Base-by-base conservation (phyloP, 2,113 vertebrate genomes). In the Oncorhynchus keta region DNA sequence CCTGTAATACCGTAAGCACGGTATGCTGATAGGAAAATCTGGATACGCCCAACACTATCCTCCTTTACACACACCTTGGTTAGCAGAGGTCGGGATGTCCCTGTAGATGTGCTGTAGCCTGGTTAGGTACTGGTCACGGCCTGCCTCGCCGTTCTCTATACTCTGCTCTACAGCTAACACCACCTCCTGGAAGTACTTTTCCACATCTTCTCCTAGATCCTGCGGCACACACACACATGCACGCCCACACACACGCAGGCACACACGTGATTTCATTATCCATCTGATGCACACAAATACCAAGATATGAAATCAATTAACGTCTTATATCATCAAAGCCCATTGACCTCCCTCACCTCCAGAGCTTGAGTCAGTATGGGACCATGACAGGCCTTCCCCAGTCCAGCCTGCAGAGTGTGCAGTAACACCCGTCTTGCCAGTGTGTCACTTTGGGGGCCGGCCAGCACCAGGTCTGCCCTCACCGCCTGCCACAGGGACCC, bases 401-500 rank as follows among this genome's bases (percentile, higher is more conserved):
- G 84, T 0, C 89, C 92, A 0, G 89, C 90, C 88, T 93, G 94
- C 83, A 97, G 77, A 18, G 91, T 26, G 0, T 92, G 94, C 71
- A 86, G 79, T 65, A 97, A 85, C 75, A 95, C 89, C 0, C 86
- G 59, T 85, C 88, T 94, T 96, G 61, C 84, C 61, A 77, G 73
- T 0, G 89, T 83, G 0, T 89, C 93, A 76, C 88, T 90, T 8
- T 28, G 14, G 65, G 28, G 87, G 82, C 5, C 12, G 48, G 74
- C 81, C 0, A 45, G 39, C 39, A 11, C 39, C 39, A 94, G 89
- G 81, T 96, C 93, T 0, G 84, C 83, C 77, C 91, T 74, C 57
- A 97, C 85, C 0, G 93, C 92, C 0, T 85, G 91, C 82, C 95
- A 94, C 83, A 97, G 87, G 1, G 93, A 88, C 68, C 90, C 87